Evolutionary conservation across 2,888 invertebrate species (phyloP), one percentile per base, ranked within the genome.

Genomic region (Metellina segmentata): DNA sequence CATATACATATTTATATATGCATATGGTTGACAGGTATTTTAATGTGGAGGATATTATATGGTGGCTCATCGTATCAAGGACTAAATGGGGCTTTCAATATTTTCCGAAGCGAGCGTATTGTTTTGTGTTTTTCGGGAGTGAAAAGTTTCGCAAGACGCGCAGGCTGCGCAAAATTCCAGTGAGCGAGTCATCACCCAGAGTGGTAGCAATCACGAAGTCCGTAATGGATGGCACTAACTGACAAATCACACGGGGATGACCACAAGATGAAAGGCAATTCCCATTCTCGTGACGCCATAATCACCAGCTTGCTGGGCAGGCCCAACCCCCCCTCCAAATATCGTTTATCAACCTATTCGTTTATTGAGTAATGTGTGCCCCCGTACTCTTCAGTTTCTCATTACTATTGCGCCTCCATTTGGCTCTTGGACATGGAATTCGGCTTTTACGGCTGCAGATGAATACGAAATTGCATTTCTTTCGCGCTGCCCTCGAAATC

Each of bases 221-320:
- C 85, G 85, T 91, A 91, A 86, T 86, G 71, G 79, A 75, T 20
- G 74, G 49, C 34, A 71, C 71, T 77, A 61, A 70, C 82, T 83
- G 89, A 77, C 90, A 90, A 90, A 90, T 90, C 85, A 86, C 86
- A 85, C 34, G 34, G 82, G 79, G 72, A 85, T 85, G 90, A 81
- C 53, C 81, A 70, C 74, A 75, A 86, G 86, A 91, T 91, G 90
- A 91, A 91, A 34, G 86, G 90, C 90, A 91, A 81, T 91, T 91
- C 86, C 81, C 85, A 81, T 85, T 90, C 81, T 74, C 69, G 51
- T 51, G 72, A 77, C 53, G 86, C n/a, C 75, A 75, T 91, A 91
- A 91, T 91, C 90, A 91, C 81, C 72, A 61, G 71, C 85, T 85
- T 72, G 69, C 81, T 19, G 75, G 70, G 71, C 77, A 82, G 81